phyloP scores from a whole-genome alignment of 2,888 invertebrate species.

The Ariolimax columbianus region DNA sequence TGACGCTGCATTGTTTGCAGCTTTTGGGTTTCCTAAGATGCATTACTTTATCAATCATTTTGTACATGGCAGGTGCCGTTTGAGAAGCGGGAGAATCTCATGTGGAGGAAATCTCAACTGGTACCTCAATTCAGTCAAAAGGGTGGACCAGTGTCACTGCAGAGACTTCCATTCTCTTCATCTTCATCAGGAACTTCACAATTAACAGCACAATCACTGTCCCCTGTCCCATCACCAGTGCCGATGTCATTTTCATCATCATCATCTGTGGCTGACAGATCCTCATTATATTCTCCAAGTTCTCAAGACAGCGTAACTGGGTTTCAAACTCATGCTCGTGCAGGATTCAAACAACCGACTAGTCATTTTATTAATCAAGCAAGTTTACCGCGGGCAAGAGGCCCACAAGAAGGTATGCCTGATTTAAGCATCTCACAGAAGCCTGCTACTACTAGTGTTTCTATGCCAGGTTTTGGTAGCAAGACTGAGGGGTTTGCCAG shows the following conservation, averaged over 20 bases:
- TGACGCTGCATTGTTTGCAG: no score
- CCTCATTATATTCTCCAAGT: constrained; percentile 1
- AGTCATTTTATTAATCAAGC: constrained; percentile 5
- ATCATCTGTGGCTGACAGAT: constrained; percentile 25
- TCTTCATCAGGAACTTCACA: constrained; percentile 20
- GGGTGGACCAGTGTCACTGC: background rate
- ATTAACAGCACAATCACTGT: background rate
- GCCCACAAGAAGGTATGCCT: constrained; percentile 13
- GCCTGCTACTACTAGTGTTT: background rate
- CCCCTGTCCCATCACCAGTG: constrained; percentile 29
- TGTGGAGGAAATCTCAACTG: background rate
- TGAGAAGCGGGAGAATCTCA: background rate
- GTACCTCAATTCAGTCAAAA: background rate
- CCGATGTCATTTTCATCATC: constrained; percentile 20
- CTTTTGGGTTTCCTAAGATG: no score
- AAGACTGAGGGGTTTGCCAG: background rate
- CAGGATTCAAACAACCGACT: background rate
- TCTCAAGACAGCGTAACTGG: background rate
- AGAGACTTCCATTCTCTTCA: constrained; percentile 2
- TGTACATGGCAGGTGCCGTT: background rate
- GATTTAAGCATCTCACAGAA: constrained; percentile 8
- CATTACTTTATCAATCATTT: background rate
- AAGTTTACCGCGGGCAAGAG: constrained; percentile 41
- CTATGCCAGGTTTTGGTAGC: constrained; percentile 37
- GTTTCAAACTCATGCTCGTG: background rate